A percentile compares a stretch with the other conserved stretches of the same genome.
These are phyloP conservation scores for Dermolepida albohirtum DNA, from an alignment of 2,888 invertebrate genomes.

Conservation along the genomic window DNA sequence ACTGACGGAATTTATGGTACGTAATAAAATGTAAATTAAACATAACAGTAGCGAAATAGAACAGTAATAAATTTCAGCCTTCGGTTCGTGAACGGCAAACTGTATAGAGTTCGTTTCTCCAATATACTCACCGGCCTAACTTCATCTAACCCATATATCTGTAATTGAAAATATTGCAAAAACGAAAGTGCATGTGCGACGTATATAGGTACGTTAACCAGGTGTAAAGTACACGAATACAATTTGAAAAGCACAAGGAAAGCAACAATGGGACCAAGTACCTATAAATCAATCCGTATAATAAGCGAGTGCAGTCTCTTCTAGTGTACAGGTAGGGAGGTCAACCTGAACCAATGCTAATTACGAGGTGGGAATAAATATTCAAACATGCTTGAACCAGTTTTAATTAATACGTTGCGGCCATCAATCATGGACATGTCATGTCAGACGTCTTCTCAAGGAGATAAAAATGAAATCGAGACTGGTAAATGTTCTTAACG, in stretches of 20 bases:
- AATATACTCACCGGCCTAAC: neutral
- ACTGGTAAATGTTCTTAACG: conserved; percentile 22
- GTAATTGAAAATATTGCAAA: conserved; percentile 6
- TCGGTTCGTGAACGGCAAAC: conserved; percentile 18
- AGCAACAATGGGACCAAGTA: conserved; percentile 45
- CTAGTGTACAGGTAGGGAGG: conserved; percentile 43
- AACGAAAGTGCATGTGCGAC: conserved; percentile 8
- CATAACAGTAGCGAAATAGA: conserved; percentile 43
- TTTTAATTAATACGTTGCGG: conserved; percentile 53
- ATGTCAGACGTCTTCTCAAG: conserved; percentile 42
- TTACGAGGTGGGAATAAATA: conserved; percentile 48
- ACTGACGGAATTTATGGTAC: conserved; percentile 24
- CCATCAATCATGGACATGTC: conserved; percentile 51
- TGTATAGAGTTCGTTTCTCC: conserved; percentile 14
- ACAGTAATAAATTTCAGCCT: conserved; percentile 41
- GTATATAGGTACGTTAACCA: conserved; percentile 45
- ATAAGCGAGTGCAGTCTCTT: conserved; percentile 46
- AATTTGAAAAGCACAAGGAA: conserved; percentile 31
- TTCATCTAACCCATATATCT: neutral
- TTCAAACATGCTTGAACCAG: conserved; percentile 46
- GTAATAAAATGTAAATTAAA: conserved; percentile 40
- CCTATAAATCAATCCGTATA: conserved; percentile 51
- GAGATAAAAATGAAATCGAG: conserved; percentile 25
- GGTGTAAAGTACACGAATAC: conserved; percentile 48
- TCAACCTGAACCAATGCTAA: conserved; percentile 49